These are phyloP conservation scores for Cardinalis cardinalis DNA, from an alignment of 2,113 vertebrate genomes.

Conservation along the genomic window DNA sequence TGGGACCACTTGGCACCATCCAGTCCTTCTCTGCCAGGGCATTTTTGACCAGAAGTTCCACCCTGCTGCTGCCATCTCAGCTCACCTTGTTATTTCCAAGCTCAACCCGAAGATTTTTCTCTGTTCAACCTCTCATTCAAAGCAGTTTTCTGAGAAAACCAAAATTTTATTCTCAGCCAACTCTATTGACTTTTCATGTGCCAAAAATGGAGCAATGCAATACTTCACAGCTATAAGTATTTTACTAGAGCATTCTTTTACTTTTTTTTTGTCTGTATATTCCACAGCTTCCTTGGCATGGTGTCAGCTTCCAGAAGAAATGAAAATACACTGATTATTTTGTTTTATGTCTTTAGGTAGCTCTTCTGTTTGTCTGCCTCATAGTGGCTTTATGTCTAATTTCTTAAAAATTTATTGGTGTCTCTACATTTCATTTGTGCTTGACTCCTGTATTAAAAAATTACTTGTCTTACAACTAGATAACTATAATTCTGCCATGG, in stretches of 20 bases:
- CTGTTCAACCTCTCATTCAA: neutral
- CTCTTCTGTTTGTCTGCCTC: neutral
- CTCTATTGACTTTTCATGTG: neutral
- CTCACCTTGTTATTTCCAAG: neutral
- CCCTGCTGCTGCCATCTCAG: neutral
- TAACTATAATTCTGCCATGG: neutral
- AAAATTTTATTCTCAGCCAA: neutral
- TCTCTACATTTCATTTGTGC: neutral
- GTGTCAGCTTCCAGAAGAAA: neutral
- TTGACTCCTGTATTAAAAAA: neutral
- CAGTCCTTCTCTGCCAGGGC: neutral
- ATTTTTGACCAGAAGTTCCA: neutral
- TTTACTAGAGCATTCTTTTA: neutral
- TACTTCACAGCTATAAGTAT: rapidly evolving
- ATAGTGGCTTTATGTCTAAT: neutral
- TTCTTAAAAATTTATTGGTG: neutral
- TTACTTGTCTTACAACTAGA: neutral
- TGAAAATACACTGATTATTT: neutral
- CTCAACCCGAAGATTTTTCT: neutral
- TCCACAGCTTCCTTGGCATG: neutral
- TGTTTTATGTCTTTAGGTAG: neutral
- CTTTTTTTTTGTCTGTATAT: neutral
- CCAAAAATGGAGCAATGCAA: neutral
- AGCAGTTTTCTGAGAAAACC: neutral
- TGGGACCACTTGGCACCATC: neutral